These are phyloP conservation scores for Podiceps cristatus DNA, from an alignment of 2,113 vertebrate species.

Conservation along the genomic window DNA sequence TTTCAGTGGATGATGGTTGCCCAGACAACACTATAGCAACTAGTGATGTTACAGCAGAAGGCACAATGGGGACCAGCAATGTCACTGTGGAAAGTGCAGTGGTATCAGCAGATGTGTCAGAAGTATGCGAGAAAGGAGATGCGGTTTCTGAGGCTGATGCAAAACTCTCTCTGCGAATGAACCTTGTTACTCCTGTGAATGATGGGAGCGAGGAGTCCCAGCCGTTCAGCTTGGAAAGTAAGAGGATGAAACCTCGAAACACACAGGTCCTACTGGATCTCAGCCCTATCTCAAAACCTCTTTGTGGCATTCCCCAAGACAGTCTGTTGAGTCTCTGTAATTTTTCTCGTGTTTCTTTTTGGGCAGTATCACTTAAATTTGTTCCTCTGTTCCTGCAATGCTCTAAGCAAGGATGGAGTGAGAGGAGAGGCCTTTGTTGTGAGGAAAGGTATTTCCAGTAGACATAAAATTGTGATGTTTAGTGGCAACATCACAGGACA, in stretches of 20 bases:
- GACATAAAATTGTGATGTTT: not conserved
- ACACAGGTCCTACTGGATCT: not conserved
- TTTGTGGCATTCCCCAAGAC: not conserved
- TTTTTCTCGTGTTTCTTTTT: constrained; percentile 15
- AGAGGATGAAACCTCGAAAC: constrained; percentile 41
- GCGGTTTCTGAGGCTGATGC: constrained; percentile 69
- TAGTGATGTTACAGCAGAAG: constrained; percentile 82
- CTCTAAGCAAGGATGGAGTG: constrained; percentile 5
- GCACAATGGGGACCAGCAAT: constrained; percentile 64
- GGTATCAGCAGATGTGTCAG: constrained; percentile 78
- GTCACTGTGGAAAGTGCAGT: constrained; percentile 82
- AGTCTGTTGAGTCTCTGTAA: not conserved
- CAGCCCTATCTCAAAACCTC: not conserved
- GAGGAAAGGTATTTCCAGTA: constrained; percentile 13
- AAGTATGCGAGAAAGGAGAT: constrained; percentile 71
- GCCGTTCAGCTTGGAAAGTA: constrained; percentile 94
- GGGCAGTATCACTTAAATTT: constrained; percentile 7
- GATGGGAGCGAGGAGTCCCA: constrained; percentile 86
- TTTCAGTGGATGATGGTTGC: constrained; percentile 83
- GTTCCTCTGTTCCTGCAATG: constrained; percentile 40
- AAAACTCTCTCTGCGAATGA: constrained; percentile 92
- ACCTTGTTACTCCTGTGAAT: constrained; percentile 87
- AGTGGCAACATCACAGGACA: not conserved
- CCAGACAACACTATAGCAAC: constrained; percentile 79
- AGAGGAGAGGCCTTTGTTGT: constrained; percentile 24